Percentiles rank a stretch among this genome's conserved stretches.
Conservation (phyloP, 2,113 vertebrate species). For the Plectropomus leopardus region DNA sequence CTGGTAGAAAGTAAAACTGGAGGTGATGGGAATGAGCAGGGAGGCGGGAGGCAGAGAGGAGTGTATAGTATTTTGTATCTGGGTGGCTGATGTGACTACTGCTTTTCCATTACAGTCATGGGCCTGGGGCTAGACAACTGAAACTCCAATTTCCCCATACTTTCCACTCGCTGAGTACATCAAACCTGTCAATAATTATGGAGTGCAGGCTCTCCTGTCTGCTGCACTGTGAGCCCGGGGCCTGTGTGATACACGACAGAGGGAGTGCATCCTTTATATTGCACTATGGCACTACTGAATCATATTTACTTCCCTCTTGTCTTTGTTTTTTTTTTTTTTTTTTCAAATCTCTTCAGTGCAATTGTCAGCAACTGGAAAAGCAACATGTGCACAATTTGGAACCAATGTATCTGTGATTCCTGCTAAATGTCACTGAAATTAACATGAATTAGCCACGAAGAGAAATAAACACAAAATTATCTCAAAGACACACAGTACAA, state of each 20-base stretch:
- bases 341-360: background rate
- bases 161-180: constrained; percentile 85
- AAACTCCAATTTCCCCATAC: constrained; percentile 83
- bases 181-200: constrained; percentile 90
- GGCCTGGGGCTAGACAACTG: constrained; percentile 81
- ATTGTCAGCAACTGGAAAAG: too few relatives aligned
- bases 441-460: too few relatives aligned
- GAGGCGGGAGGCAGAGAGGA: constrained; percentile 42
- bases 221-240: constrained; percentile 48
- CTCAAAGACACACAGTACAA: too few relatives aligned
- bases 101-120: constrained; percentile 88
- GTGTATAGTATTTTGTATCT: constrained; percentile 44
- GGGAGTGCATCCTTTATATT: constrained; percentile 7
- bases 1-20: constrained; percentile 54
- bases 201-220: constrained; percentile 73
- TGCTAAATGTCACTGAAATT: too few relatives aligned
- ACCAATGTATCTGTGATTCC: too few relatives aligned
- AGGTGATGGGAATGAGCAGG: constrained; percentile 41
- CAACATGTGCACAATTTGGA: background rate
- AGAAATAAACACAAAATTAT: too few relatives aligned
- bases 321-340: background rate
- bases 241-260: constrained; percentile 35
- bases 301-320: background rate
- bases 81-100: constrained; percentile 61
- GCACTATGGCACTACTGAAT: background rate